These are phyloP conservation scores for Empis livida DNA, from an alignment of 2,888 invertebrate species.

Conservation along the genomic window DNA sequence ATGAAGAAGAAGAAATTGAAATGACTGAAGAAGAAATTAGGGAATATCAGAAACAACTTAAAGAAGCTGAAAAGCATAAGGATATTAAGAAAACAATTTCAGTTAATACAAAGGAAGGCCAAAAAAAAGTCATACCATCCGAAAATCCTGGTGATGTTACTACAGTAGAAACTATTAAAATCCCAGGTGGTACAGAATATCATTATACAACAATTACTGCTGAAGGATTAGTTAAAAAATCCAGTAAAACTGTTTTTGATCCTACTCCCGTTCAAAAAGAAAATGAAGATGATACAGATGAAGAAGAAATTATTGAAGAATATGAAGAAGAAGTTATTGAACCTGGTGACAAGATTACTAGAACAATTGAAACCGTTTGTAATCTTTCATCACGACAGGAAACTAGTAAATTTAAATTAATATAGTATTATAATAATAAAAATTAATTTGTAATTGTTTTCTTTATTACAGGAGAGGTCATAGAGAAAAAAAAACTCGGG, in stretches of 20 bases:
- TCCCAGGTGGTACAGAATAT: slow-evolving; percentile 33
- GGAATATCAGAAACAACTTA: slow-evolving; percentile 30
- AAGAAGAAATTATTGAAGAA: slow-evolving; percentile 33
- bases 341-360: slow-evolving; percentile 32
- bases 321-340: slow-evolving; percentile 35
- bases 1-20: slow-evolving; percentile 32
- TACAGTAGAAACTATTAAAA: slow-evolving; percentile 33
- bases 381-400: not conserved
- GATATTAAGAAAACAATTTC: slow-evolving; percentile 31
- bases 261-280: slow-evolving; percentile 24
- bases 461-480: not conserved
- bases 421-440: not conserved
- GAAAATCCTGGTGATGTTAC: slow-evolving; percentile 35
- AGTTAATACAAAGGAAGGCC: slow-evolving; percentile 30
- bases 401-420: not conserved
- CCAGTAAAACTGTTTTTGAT: slow-evolving; percentile 31
- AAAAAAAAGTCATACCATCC: slow-evolving; percentile 32
- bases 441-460: not conserved
- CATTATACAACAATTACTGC: slow-evolving; percentile 33
- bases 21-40: slow-evolving; percentile 32
- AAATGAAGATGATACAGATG: slow-evolving; percentile 28
- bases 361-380: slow-evolving; percentile 29
- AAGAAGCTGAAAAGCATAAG: slow-evolving; percentile 35
- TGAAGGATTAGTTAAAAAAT: slow-evolving; percentile 34
- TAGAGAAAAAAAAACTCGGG: not conserved